Evolutionary conservation across 2,113 vertebrate genomes (phyloP), one percentile per base, ranked within the genome.

Genomic region (Emydocephalus ijimae): DNA sequence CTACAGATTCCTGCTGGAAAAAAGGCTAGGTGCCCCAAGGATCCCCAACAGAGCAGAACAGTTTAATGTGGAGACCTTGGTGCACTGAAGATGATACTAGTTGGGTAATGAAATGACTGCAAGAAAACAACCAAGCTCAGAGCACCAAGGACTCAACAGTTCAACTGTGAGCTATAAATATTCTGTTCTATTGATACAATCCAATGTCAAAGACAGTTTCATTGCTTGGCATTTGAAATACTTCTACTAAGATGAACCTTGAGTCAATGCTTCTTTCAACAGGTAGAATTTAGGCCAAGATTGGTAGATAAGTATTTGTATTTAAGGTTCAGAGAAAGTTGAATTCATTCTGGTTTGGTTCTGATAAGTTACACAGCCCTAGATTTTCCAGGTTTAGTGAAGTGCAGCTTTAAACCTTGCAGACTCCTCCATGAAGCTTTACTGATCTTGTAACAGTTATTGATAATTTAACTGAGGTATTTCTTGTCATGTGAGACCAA

Each of bases 1-100:
- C 91, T 92, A 85, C 85, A 93, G 55, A 91, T 55, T 48, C 89
- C 94, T 56, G 45, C 88, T 4, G 26, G 52, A 69, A 93, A 50
- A 89, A 93, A 74, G 50, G 92, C 92, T 91, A 94, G 2, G 39
- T 91, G 89, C 92, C 90, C 90, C 87, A 34, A 55, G 50, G 89
- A 92, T 94, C 93, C 93, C 86, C 59, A 34, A 48, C 21, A 23
- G 21, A 90, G 56, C 81, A 91, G 85, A 91, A 85, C 61, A 89
- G 52, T 18, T 54, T 0, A 0, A 69, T n/a, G 4, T 64, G 26
- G 26, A n/a, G 61, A 12, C 26, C 26, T 64, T 64, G 61, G 26
- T 64, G 61, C 26, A n/a, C 26, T 64, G 26, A 64, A 64, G 11
- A 64, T n/a, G 61, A 69, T n/a, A 69, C 61, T 69, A 69, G 29